Evolutionary conservation across 2,797 vertebrate species (phyloP).

Genomic region (Morus bassanus): DNA sequence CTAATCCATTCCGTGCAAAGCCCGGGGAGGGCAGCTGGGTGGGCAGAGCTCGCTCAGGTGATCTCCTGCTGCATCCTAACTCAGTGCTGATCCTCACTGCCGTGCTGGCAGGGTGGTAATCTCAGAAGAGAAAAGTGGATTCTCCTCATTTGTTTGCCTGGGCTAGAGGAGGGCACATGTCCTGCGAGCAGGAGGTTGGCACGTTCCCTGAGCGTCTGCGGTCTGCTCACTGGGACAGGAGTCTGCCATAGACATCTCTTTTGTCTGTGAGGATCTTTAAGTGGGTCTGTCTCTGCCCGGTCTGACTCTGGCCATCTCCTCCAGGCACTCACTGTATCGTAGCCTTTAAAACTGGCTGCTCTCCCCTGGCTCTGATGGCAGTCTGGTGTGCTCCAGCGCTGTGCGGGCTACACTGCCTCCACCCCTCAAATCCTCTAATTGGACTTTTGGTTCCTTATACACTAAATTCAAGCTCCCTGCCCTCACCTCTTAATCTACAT

Average conservation of each 20-base stretch:
- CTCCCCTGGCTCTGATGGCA: accelerated
- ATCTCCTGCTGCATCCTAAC: neutral
- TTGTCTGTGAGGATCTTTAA: neutral
- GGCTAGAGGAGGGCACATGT: neutral
- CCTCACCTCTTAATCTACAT: neutral
- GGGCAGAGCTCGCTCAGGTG: neutral
- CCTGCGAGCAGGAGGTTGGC: neutral
- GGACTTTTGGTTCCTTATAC: slow-evolving; percentile 19
- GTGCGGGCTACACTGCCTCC: neutral
- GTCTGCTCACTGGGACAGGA: neutral
- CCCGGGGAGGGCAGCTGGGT: neutral
- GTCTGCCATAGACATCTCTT: neutral
- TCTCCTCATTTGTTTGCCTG: neutral
- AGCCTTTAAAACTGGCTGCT: accelerated
- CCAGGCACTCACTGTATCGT: accelerated
- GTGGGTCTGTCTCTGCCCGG: neutral
- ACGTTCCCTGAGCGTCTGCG: accelerated
- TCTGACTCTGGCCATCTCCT: neutral
- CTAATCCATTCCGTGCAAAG: neutral
- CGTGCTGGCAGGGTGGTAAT: neutral
- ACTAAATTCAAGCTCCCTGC: slow-evolving; percentile 8
- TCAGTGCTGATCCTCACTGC: neutral
- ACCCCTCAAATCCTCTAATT: neutral
- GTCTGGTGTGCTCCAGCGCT: neutral
- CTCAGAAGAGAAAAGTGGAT: neutral